phyloP scores from a whole-genome alignment of 1,140 invertebrate genomes.

The Nomia melanderi region DNA sequence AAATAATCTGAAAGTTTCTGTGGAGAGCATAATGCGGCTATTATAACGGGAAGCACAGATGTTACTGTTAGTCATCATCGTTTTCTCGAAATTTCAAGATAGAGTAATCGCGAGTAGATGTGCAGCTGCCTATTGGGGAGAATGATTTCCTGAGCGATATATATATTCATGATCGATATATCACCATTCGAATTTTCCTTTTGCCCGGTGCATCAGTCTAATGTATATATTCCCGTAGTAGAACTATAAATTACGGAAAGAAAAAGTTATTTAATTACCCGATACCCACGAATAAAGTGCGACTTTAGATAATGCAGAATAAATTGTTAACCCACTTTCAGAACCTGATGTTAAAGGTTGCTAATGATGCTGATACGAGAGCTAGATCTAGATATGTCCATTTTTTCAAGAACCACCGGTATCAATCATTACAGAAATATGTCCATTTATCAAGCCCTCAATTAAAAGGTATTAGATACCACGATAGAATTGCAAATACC shows the following conservation, averaged over 20 bases:
- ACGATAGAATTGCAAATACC: neutral
- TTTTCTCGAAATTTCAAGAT: constrained; percentile 12
- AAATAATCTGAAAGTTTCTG: neutral
- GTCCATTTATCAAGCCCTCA: neutral
- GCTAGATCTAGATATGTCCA: neutral
- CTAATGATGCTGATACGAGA: neutral
- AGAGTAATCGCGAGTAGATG: constrained; percentile 16
- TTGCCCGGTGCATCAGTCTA: neutral
- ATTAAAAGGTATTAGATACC: neutral
- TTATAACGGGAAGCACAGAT: neutral
- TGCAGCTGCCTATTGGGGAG: neutral
- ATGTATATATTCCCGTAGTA: neutral
- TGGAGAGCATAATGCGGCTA: neutral
- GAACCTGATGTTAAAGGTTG: neutral
- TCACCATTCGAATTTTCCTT: too few relatives aligned
- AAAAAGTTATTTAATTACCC: neutral
- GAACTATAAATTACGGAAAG: neutral
- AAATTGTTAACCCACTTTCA: neutral
- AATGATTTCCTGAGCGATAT: neutral
- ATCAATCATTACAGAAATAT: neutral
- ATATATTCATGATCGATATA: too few relatives aligned
- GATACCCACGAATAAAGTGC: neutral
- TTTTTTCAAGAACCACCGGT: neutral
- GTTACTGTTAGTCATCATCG: neutral
- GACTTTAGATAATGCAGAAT: neutral